Base-by-base conservation (phyloP, 2,797 vertebrate species). In the Falco peregrinus region DNA sequence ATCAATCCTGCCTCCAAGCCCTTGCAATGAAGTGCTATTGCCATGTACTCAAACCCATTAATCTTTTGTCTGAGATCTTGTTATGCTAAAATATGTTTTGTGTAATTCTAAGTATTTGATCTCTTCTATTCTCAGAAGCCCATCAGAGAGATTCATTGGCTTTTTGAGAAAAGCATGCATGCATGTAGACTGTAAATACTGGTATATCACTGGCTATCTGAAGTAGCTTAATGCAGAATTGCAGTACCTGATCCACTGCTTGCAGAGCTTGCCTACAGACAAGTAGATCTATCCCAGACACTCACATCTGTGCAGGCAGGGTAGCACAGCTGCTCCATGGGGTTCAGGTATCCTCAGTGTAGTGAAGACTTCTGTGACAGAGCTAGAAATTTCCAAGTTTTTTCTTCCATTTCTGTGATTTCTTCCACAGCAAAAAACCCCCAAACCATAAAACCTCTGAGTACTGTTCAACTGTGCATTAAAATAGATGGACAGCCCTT, bases 401-500 rank as follows among this genome's bases (percentile, higher is more conserved):
- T 54, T 65, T 73, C 7, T 59, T 39, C 0, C 0, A n/a, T 60
- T 88, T 64, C 51, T 61, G 73, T 89, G 41, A 56, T 74, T 78
- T 77, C 76, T 76, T 13, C 33, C 78, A 85, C 75, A 86, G n/a
- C 3, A 70, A 67, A 53, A 47, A 41, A 10, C 0, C 17, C 12
- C 39, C 37, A 53, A 59, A 7, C 3, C 47, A 53, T 6, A 81
- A 81, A 86, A 86, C 4, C 18, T 75, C 13, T 71, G 24, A 75
- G 26, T 13, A 17, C 11, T 92, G 73, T 82, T 89, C 87, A 56
- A 21, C 43, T 73, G 24, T 67, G 43, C 95, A 56, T 84, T 71
- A 50, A 87, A 51, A 41, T 95, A 83, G 78, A 93, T 6, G 5
- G 60, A 59, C 74, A 93, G 70, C 14, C 29, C 18, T 88, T 84